Evolutionary conservation across 2,888 invertebrate species (phyloP), one percentile per base, ranked within the genome.

Genomic region (Cheilosia urbana): DNA sequence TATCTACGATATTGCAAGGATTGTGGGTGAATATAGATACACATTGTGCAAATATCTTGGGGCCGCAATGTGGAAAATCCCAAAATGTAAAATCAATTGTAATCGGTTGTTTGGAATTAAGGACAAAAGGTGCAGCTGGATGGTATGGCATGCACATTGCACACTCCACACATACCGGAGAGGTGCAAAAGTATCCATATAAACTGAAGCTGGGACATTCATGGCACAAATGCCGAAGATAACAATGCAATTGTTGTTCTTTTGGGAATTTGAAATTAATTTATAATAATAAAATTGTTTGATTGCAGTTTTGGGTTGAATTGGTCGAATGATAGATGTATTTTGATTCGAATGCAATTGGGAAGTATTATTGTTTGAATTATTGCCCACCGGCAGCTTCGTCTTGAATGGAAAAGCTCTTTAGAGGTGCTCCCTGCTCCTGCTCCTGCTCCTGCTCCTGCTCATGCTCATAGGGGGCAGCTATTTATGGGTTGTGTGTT

Each of bases 51-150:
- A 68, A 81, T 71, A 66, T 60, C 65, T 72, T 73, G 55, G 68
- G 68, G 34, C 55, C 34, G 37, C 49, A 83, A 40, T 73, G 73
- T 79, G 55, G 55, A 47, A 62, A 73, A 73, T 58, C 62, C 57
- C 17, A 21, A 79, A 68, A 83, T 83, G 83, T 83, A 83, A 79
- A 83, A 83, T 79, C 79, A 83, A 83, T 83, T 83, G 73, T 83
- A 83, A 83, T 83, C 73, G 79, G 57, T 79, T 83, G 83, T 73
- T 73, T 63, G 58, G 47, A 58, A 71, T 77, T 71, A 65, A 58
- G 37, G 49, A 65, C 68, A 80, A 71, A 47, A 47, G 66, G 58
- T 60, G 49, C 7, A 19, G 13, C 17, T 55, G 51, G 7, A 13
- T n/a, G 27, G 51, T 13, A 47, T 9, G n/a, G 47, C 9, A 9